Evolutionary conservation across 2,797 vertebrate species (phyloP).

Genomic region (Enoplosus armatus): DNA sequence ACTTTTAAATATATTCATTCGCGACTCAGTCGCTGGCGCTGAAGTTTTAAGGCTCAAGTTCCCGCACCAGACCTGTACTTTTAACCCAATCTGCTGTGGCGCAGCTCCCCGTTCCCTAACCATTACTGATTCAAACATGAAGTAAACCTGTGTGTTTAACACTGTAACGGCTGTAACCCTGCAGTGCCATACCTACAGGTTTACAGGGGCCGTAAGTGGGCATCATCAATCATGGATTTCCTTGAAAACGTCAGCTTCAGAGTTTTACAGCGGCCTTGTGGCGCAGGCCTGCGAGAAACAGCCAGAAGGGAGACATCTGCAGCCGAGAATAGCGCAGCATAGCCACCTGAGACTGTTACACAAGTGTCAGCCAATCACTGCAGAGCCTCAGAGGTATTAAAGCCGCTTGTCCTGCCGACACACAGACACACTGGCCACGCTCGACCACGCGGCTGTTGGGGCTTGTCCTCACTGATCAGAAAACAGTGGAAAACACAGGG

Average conservation of each 20-base stretch:
- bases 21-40: too few species aligned
- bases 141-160: too few species aligned
- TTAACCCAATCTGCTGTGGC: not conserved
- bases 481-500: not conserved
- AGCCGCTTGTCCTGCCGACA: not conserved
- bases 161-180: too few species aligned
- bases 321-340: conserved; percentile 19
- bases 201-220: too few species aligned
- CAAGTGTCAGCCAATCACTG: conserved; percentile 2
- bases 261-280: not conserved
- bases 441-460: not conserved
- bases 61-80: not conserved
- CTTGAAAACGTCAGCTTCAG: too few species aligned
- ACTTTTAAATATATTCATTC: too few species aligned
- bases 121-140: not conserved
- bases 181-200: too few species aligned
- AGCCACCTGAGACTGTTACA: conserved; percentile 21
- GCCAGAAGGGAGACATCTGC: not conserved
- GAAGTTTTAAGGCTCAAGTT: not conserved
- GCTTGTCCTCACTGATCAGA: not conserved
- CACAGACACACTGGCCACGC: conserved; percentile 16
- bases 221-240: too few species aligned
- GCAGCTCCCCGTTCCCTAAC: not conserved
- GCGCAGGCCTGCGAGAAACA: not conserved
- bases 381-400: conserved; percentile 18